Evolutionary conservation across 2,888 invertebrate genomes (phyloP).

Genomic region (Polyommatus iphigenia): DNA sequence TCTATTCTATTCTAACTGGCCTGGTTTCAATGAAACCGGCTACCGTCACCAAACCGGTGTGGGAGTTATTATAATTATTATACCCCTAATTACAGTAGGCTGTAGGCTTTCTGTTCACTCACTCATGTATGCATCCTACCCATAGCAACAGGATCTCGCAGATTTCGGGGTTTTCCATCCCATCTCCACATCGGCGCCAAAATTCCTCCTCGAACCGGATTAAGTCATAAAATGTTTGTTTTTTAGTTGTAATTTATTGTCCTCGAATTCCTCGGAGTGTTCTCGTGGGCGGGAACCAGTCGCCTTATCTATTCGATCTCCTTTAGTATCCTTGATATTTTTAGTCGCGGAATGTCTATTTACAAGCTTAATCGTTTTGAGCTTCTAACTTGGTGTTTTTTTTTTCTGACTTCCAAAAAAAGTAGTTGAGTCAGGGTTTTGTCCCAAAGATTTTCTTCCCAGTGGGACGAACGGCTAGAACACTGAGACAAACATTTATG

Average conservation of each 20-base stretch:
- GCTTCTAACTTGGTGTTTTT: background rate
- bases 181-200: background rate
- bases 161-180: background rate
- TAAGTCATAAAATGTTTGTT: slow-evolving; percentile 6
- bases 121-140: background rate
- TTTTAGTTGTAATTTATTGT: slow-evolving; percentile 10
- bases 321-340: background rate
- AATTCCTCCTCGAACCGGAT: slow-evolving; percentile 8
- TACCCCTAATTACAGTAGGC: too few relatives aligned
- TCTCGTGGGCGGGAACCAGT: slow-evolving; percentile 13
- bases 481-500: too few relatives aligned
- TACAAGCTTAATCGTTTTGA: background rate
- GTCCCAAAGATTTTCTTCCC: too few relatives aligned
- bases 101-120: too few relatives aligned
- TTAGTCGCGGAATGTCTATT: background rate
- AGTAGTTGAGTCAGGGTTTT: too few relatives aligned
- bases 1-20: too few relatives aligned
- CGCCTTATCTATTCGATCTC: slow-evolving; percentile 8
- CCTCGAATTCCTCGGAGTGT: background rate
- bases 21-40: too few relatives aligned
- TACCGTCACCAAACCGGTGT: too few relatives aligned
- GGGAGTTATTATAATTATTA: too few relatives aligned
- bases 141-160: background rate
- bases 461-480: too few relatives aligned
- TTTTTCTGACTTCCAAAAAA: background rate